These are phyloP conservation scores for Serranus cabrilla DNA, from an alignment of 2,797 vertebrate genomes.

Conservation along the genomic window DNA sequence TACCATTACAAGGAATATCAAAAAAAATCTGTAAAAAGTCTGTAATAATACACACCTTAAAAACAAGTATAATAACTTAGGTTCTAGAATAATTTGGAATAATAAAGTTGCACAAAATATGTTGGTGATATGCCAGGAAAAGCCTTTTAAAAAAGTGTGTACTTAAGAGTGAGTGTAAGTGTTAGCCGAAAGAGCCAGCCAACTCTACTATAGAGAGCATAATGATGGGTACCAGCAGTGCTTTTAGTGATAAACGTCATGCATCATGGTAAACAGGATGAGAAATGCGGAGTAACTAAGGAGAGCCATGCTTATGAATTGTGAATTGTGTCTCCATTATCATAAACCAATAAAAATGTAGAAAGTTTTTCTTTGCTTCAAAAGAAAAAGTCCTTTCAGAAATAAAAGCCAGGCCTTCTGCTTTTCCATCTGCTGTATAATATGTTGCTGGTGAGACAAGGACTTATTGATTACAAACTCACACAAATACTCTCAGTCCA, in stretches of 20 bases:
- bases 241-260: conserved; percentile 6
- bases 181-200: neutral
- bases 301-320: neutral
- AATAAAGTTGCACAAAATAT: neutral
- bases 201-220: neutral
- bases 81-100: neutral
- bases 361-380: neutral
- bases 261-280: conserved; percentile 5
- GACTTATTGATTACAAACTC: neutral
- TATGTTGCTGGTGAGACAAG: neutral
- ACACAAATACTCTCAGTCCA: neutral
- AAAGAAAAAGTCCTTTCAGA: neutral
- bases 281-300: neutral
- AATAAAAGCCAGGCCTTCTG: neutral
- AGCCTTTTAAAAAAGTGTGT: neutral
- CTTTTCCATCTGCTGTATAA: neutral
- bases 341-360: conserved; percentile 12
- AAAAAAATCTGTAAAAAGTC: too few relatives aligned
- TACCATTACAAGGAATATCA: too few relatives aligned
- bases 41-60: neutral
- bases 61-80: neutral
- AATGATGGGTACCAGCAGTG: neutral
- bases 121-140: neutral
- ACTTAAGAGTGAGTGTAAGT: neutral
- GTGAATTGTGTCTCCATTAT: neutral